phyloP scores from a whole-genome alignment of 2,888 invertebrate genomes.

The Disparrhopalites patrizii region DNA sequence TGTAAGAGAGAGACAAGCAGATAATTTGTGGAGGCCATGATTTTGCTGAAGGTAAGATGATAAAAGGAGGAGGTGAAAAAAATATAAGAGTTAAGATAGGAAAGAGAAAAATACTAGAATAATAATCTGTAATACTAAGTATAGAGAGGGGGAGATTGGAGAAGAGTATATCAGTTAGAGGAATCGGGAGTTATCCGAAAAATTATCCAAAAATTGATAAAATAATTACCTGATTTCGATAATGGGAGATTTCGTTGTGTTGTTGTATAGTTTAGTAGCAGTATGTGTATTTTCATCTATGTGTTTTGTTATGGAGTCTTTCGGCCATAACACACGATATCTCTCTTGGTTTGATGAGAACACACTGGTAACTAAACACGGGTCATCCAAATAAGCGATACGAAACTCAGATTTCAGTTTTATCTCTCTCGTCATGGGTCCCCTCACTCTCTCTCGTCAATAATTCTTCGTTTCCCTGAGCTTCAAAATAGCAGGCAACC shows the following conservation, averaged over 20 bases:
- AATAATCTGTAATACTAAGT: background rate
- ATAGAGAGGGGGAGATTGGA: slow-evolving; percentile 12
- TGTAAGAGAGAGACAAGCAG: slow-evolving; percentile 12
- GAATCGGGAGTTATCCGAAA: slow-evolving; percentile 39
- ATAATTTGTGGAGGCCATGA: slow-evolving; percentile 15
- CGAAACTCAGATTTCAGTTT: slow-evolving; percentile 10
- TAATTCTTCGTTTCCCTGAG: background rate
- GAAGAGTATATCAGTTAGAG: slow-evolving; percentile 22
- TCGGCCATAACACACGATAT: slow-evolving; percentile 14
- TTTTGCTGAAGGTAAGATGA: slow-evolving; percentile 27
- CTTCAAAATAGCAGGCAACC: too few species aligned
- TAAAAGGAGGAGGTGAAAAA: slow-evolving; percentile 9
- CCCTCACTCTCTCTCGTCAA: background rate
- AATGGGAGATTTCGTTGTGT: slow-evolving; percentile 19
- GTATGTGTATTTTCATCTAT: background rate
- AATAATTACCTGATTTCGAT: slow-evolving; percentile 43
- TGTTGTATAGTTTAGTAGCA: too few species aligned
- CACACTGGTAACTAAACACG: slow-evolving; percentile 20
- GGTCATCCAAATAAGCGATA: slow-evolving; percentile 17
- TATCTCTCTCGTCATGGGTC: slow-evolving; percentile 10
- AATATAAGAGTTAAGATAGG: slow-evolving; percentile 12
- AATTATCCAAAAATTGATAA: slow-evolving; percentile 42
- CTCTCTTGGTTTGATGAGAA: slow-evolving; percentile 23
- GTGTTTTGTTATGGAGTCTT: background rate
- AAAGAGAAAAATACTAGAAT: background rate